Conservation (phyloP, 2,888 invertebrate genomes). For the Sicus ferrugineus region DNA sequence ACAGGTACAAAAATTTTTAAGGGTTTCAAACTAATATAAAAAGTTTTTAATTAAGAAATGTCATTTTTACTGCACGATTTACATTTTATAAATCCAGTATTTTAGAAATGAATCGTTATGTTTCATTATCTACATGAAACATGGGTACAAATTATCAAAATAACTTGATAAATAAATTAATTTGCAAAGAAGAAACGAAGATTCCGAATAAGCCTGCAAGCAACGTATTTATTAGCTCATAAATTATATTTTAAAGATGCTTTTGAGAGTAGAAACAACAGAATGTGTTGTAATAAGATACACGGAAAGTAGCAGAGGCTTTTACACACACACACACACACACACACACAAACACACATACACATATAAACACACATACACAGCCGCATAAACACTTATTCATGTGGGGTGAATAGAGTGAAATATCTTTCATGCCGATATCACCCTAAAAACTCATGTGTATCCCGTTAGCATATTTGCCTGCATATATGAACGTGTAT, state of each 20-base stretch:
- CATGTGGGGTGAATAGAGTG: background rate
- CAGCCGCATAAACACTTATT: background rate
- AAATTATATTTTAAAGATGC: conserved; percentile 22
- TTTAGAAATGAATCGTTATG: too few relatives aligned
- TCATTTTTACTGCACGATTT: too few relatives aligned
- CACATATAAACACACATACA: conserved; percentile 1
- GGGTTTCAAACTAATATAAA: too few relatives aligned
- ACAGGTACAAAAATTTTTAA: too few relatives aligned
- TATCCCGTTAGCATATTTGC: background rate
- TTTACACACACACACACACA: conserved; percentile 6
- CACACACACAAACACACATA: conserved; percentile 9
- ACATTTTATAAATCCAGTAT: too few relatives aligned
- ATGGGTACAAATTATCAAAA: background rate
- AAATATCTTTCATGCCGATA: background rate
- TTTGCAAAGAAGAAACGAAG: too few relatives aligned
- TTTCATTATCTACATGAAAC: too few relatives aligned
- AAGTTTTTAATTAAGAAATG: too few relatives aligned
- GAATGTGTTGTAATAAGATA: conserved; percentile 10
- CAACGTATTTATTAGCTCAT: conserved; percentile 2
- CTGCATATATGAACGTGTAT: background rate
- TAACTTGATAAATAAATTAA: background rate
- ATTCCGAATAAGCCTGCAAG: background rate
- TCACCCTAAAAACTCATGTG: too few relatives aligned
- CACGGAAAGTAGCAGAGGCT: background rate
- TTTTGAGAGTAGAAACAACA: conserved; percentile 13